phyloP scores from a whole-genome alignment of 2,888 invertebrate species.

The Xylota segnis region DNA sequence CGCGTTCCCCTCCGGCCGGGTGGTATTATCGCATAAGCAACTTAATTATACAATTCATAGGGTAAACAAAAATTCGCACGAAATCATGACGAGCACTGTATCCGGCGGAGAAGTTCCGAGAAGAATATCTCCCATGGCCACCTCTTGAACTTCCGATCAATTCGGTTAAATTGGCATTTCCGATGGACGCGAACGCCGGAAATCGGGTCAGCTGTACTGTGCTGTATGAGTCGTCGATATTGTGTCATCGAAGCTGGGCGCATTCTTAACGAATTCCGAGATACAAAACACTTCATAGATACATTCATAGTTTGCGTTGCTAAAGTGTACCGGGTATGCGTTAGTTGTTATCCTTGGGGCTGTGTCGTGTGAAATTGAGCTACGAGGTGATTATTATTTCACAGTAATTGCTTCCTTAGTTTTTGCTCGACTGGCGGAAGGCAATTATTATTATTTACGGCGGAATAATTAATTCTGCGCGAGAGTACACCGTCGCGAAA shows the following conservation, averaged over 20 bases:
- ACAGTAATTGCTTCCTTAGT: conserved; percentile 52
- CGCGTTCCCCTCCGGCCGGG: conserved; percentile 32
- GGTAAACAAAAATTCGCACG: conserved; percentile 36
- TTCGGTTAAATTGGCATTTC: conserved; percentile 63
- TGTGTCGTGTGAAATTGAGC: conserved; percentile 36
- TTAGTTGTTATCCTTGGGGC: conserved; percentile 23
- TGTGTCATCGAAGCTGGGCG: conserved; percentile 34
- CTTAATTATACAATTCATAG: conserved; percentile 65
- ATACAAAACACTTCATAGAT: neutral
- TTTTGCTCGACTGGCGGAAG: conserved; percentile 18
- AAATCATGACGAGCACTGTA: conserved; percentile 12
- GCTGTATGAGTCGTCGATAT: conserved; percentile 7
- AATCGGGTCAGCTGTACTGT: conserved; percentile 44
- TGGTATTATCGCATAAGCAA: conserved; percentile 67
- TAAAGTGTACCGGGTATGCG: conserved; percentile 25
- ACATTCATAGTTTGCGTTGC: neutral
- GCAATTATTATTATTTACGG: conserved; percentile 26
- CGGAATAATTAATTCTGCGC: conserved; percentile 1
- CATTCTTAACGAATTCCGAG: conserved; percentile 21
- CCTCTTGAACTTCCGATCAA: conserved; percentile 68
- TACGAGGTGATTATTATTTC: conserved; percentile 45
- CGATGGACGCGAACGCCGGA: conserved; percentile 19
- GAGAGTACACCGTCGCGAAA: neutral
- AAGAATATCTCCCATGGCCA: conserved; percentile 51
- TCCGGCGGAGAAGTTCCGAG: conserved; percentile 2